These are phyloP conservation scores for Sinocyclocheilus anshuiensis DNA, from an alignment of 2,113 vertebrate species.

Conservation along the genomic window DNA sequence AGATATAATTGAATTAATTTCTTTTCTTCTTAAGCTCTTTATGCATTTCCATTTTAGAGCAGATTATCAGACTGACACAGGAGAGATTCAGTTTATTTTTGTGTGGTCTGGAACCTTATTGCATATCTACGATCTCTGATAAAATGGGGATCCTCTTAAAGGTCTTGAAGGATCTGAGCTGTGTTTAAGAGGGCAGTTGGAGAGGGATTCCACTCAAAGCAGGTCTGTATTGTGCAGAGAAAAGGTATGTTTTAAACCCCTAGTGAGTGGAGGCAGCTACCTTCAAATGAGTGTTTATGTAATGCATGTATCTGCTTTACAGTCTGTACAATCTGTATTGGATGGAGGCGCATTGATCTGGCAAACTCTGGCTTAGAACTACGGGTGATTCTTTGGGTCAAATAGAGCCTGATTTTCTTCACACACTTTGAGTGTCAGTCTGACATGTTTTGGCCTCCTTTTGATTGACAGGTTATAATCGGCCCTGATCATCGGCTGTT, in stretches of 20 bases:
- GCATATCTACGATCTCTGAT: not conserved
- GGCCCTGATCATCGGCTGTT: too few relatives aligned
- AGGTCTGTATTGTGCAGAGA: not conserved
- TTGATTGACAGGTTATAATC: too few relatives aligned
- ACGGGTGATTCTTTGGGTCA: too few relatives aligned
- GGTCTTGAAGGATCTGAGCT: conserved; percentile 13
- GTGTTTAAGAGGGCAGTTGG: not conserved
- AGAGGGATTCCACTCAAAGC: not conserved
- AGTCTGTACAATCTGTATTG: too few relatives aligned
- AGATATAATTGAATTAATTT: conserved; percentile 74
- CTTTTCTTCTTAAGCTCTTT: conserved; percentile 67
- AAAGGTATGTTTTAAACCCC: not conserved
- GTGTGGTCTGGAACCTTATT: conserved; percentile 25
- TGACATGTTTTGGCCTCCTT: too few relatives aligned
- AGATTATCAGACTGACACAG: conserved; percentile 35
- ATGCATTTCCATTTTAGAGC: conserved; percentile 64
- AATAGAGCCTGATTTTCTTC: too few relatives aligned
- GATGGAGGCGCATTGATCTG: too few relatives aligned
- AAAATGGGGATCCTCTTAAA: conserved; percentile 27
- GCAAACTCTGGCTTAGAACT: too few relatives aligned
- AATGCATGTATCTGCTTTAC: not conserved
- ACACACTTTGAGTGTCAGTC: too few relatives aligned
- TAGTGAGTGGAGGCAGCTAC: not conserved
- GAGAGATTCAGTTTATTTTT: conserved; percentile 34
- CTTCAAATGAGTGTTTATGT: not conserved